Base-by-base conservation (phyloP, 2,797 vertebrate genomes). In the Lithobates pipiens region DNA sequence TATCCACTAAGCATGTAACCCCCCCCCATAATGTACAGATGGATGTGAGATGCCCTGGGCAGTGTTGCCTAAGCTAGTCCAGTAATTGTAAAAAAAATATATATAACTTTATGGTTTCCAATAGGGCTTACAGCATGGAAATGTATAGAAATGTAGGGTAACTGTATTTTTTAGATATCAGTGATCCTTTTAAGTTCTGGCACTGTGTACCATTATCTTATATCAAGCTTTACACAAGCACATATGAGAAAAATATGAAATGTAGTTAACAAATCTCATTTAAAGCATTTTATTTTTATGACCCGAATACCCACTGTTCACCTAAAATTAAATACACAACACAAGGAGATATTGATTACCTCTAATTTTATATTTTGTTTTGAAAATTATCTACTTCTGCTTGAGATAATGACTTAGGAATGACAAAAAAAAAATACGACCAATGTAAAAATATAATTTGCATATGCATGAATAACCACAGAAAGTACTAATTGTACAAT, bases 401-500 rank as follows among this genome's bases (percentile, higher is more conserved):
- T 87, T 75, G 65, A 76, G 32, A 76, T 75, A 80, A 79, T 61
- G 44, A 61, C 61, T 79, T 79, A 80, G 69, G 79, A 74, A 83
- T 73, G 32, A 69, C 42, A 83, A 79, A 70, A 76, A 25, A 44
- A 83, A 87, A 87, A 70, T 75, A 83, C 25, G 81, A 78, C 61
- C 81, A 83, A 75, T 87, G 76, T 83, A 76, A 80, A 80, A 87
- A 72, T 83, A 87, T 87, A 69, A 87, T 87, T 87, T 87, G 76
- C 81, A 87, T 83, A 87, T 83, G 85, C 85, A 87, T 87, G 85
- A 87, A 78, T 87, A 87, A 87, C 85, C 81, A 80, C 81, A 87
- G 85, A 87, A 83, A 79, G 76, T 84, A 83, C 85, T 76, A 82
- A 83, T 87, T 87, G 81, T 87, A 87, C 85, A 87, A 87, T 87